Base-by-base conservation (phyloP, 2,888 invertebrate species). In the Peribatodes rhomboidaria region DNA sequence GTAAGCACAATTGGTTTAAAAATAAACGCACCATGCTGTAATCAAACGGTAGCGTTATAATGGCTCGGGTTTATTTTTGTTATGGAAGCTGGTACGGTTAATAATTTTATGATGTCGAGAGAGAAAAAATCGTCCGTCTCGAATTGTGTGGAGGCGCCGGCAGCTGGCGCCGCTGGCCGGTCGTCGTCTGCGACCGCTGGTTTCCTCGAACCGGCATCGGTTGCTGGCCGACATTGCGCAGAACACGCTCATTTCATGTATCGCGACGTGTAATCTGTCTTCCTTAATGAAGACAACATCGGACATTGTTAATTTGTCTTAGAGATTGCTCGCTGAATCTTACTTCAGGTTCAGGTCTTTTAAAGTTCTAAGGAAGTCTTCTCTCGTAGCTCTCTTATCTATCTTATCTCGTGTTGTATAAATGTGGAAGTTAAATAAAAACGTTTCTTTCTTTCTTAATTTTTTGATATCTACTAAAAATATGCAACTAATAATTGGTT, bases 151-250 rank as follows among this genome's bases (percentile, higher is more conserved):
- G 77, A 74, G 91, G 90, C 90, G 92, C 92, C 89, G 82, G 66
- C 69, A 71, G 69, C 64, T 85, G 92, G 92, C 92, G 92, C 92
- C 92, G 65, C 56, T 59, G 77, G 73, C 75, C 81, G 77, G 73
- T 22, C 79, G 83, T 68, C 84, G 83, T 75, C 80, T 58, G 69
- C 77, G 81, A 75, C 81, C 80, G 85, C 79, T 87, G 87, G 84
- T 81, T 92, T 92, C 91, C 89, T 87, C 87, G 91, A 92, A 92
- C 82, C 73, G 81, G 82, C 82, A 82, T 83, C 85, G 79, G 3
- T 27, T 27, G 27, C 77, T 84, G 82, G 78, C 82, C 82, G 79
- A 82, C 86, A 83, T 82, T 80, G 53, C 77, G 33, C 80, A 76
- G 76, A 18, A 72, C 77, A 77, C 79, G 71, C 77, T 72, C 68